Conservation (phyloP, 2,797 vertebrate species). For the Enteromius mattozi region DNA sequence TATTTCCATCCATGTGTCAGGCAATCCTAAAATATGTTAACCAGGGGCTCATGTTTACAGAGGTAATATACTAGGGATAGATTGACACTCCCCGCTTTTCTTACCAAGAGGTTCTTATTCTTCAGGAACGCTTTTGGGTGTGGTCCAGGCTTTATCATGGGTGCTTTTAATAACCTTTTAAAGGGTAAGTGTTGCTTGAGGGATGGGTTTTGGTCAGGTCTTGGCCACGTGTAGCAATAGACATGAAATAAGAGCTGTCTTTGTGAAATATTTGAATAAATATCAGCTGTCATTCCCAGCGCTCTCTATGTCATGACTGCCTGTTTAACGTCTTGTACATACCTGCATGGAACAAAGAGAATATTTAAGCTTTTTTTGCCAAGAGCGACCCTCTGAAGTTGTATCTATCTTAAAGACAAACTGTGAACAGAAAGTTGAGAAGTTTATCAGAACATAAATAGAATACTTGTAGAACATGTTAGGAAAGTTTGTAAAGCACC, state of each 20-base stretch:
- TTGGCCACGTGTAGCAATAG: constrained; percentile 9
- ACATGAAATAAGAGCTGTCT: constrained; percentile 16
- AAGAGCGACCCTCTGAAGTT: not conserved
- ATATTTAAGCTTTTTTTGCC: constrained; percentile 8
- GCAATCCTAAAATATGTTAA: constrained; percentile 2
- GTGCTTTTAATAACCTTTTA: constrained; percentile 30
- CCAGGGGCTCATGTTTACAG: not conserved
- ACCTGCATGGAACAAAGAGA: not conserved
- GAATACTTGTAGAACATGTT: not conserved
- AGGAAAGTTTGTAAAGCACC: not conserved
- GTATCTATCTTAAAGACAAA: not conserved
- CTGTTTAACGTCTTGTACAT: not conserved
- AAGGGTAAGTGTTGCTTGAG: constrained; percentile 46
- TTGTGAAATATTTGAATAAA: constrained; percentile 33
- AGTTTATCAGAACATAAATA: not conserved
- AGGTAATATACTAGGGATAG: no score
- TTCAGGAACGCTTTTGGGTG: constrained; percentile 7
- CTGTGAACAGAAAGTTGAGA: not conserved
- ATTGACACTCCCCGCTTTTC: not conserved
- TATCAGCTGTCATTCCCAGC: constrained; percentile 23
- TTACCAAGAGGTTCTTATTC: constrained; percentile 20
- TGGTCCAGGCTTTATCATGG: constrained; percentile 2
- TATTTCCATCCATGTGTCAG: not conserved
- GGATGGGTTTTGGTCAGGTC: constrained; percentile 50
- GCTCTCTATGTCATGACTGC: not conserved